Base-by-base conservation (phyloP, 37 sponge, comb jelly and placozoan genomes). In the Aphrocallistes beatrix region DNA sequence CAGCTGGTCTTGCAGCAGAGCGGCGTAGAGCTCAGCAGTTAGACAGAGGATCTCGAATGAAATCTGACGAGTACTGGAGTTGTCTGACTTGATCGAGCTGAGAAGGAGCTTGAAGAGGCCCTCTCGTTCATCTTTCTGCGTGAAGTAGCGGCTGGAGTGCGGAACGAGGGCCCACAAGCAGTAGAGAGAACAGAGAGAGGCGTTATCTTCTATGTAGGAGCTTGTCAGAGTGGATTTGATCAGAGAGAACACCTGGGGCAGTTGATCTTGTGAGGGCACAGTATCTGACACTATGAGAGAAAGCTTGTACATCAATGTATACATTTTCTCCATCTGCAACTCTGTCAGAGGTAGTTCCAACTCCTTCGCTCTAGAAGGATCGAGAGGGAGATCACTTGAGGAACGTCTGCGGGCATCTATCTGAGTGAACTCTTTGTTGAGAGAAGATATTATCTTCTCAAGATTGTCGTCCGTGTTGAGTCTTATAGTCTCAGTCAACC, bases 1-100 rank as follows among this genome's bases (percentile, higher is more conserved):
- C 75, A 60, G 34, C 34, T 60, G 75, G 34, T 60, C 75, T 30
- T 60, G 75, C 34, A 60, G 34, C 3, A 60, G 34, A 19, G 28
- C 75, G 17, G 75, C 75, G 34, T 60, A 60, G 75, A 60, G 75
- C 75, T 60, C 75, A 60, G 75, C 75, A 25, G 75, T 60, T 3
- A 60, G 75, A 60, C 75, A 60, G 6, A 60, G 34, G 25, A 60
- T 60, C 75, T 60, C 75, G n/a, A 60, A 60, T 6, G 75, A 21
- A 6, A 60, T 60, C 34, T 60, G 75, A 25, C 75, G 10, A 3
- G 75, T 30, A 13, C n/a, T 60, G 28, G 75, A 25, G 34, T 60
- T 60, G 28, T 60, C 75, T 6, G 75, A 60, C 21, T 60, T 60
- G n/a, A 60, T 60, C 17, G 75, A 60, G 75, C n/a, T 60, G 21